Conservation (phyloP, 64 coral and sea anemone genomes). For the Actinia equina region DNA sequence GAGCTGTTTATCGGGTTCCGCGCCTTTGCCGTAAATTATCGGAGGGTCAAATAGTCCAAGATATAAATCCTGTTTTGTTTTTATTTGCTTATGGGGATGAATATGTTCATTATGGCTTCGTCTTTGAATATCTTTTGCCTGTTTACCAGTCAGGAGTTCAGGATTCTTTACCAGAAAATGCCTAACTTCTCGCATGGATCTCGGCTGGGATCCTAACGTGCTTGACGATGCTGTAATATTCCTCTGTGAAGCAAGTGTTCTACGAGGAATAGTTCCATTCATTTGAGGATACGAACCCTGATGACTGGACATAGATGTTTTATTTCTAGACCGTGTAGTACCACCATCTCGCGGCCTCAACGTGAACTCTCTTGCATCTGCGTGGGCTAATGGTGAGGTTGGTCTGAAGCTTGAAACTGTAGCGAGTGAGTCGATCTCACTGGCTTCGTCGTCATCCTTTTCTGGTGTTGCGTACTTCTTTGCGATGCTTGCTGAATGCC, state of each 20-base stretch:
- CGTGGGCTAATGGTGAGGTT: constrained; percentile 70
- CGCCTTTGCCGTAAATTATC: constrained; percentile 67
- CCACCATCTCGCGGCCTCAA: not conserved
- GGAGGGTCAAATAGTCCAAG: constrained; percentile 75
- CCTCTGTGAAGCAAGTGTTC: not conserved
- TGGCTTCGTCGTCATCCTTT: not conserved
- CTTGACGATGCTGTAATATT: constrained; percentile 5
- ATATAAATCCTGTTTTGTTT: constrained; percentile 85
- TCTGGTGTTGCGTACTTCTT: not conserved
- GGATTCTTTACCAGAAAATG: constrained; percentile 73
- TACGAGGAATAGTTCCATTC: constrained; percentile 27
- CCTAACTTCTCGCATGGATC: constrained; percentile 69
- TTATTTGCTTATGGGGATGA: constrained; percentile 74
- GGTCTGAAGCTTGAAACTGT: constrained; percentile 87
- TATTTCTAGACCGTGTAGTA: not conserved
- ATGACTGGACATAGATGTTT: not conserved
- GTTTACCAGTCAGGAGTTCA: constrained; percentile 64
- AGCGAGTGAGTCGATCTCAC: constrained; percentile 51
- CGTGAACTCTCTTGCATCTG: constrained; percentile 49
- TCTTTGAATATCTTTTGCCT: constrained; percentile 46
- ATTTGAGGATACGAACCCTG: not conserved
- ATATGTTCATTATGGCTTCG: not conserved
- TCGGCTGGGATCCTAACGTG: constrained; percentile 31
- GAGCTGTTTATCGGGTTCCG: constrained; percentile 44
- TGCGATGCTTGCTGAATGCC: constrained; percentile 86